Evolutionary conservation across 2,113 vertebrate species (phyloP), one percentile per base, ranked within the genome.

Genomic region (Pterophyllum scalare): DNA sequence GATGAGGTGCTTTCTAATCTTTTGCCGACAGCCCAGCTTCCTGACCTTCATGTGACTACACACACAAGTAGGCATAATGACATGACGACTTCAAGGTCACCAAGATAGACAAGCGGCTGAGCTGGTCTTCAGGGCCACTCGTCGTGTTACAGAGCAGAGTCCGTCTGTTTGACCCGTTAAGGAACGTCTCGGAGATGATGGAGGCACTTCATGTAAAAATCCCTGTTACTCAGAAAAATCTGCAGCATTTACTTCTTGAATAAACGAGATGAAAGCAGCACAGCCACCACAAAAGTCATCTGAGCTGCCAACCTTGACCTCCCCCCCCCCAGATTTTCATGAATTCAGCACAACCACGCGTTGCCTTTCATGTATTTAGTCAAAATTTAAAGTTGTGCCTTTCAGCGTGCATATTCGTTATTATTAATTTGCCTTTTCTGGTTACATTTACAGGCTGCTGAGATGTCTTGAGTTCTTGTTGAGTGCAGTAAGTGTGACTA

Each of bases 291-390:
- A 38, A n/a, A 38, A 2, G 0, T 46, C 15, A 20, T 49, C 26
- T 67, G 22, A 67, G 3, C 64, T 12, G 26, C 40, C 28, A 3
- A 15, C 43, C 40, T 70, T 4, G 0, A 20, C 15, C 40, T 49
- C 64, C 64, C 24, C 28, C 11, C 0, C 15, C 12, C 1, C 7
- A 0, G 9, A 52, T 70, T 28, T 52, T 0, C 10, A 52, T 31
- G 17, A 52, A 20, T 26, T 70, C 3, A 0, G 2, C 1, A 28
- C 14, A 1, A 49, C 40, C 40, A 49, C 0, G 14, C 26, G 40
- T 19, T 70, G 40, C 24, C 2, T 49, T 15, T 70, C 24, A 1
- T 43, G 40, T 49, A 43, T 70, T 43, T 49, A 38, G 43, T 52
- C 9, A 52, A 9, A 20, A 28, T 70, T 70, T 31, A 20, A 52